Evolutionary conservation across 2,113 vertebrate species (phyloP), one percentile per base, ranked within the genome.

Genomic region (Rutilus rutilus): DNA sequence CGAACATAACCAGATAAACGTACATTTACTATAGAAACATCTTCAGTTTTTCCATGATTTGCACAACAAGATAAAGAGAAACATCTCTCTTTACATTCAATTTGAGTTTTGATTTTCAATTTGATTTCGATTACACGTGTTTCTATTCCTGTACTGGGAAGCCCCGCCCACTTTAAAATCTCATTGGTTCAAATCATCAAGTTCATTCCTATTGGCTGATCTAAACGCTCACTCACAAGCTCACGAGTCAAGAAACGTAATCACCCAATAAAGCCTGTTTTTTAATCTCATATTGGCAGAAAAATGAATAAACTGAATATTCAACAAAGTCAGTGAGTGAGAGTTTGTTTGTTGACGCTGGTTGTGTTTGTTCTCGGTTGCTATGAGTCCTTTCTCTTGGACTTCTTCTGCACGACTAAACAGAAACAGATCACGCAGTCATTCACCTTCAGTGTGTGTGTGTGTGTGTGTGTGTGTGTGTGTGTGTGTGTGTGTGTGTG

Each of bases 271-370:
- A 39, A 71, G 67, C 10, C 1, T 6, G 69, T 42, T 21, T 6
- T 21, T n/a, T 36, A 30, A 67, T 36, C 7, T 36, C 30, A 33
- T 0, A 19, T 17, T 9, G 30, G 27, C 64, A 39, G 9, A 62
- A n/a, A 42, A 0, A 42, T 42, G 7, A 42, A 9, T 42, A 9
- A n/a, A 10, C 8, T 4, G 57, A 60, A 25, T 62, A 62, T 62
- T 60, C 9, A 42, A 42, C 2, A 9, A 42, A 42, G 42, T 50
- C 14, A 52, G 47, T 0, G 47, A 14, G 50, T 1, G 4, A 30
- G 62, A 3, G 65, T 67, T 14, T 64, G 60, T 64, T 64, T 64
- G 76, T 36, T 36, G 71, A 86, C 67, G 86, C 60, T 71, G 27
- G 25, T n/a, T 78, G 57, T 62, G 83, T 76, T 75, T 62, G 42